Base-by-base conservation (phyloP, 1,140 invertebrate species). In the Rhyacophila brunnea region DNA sequence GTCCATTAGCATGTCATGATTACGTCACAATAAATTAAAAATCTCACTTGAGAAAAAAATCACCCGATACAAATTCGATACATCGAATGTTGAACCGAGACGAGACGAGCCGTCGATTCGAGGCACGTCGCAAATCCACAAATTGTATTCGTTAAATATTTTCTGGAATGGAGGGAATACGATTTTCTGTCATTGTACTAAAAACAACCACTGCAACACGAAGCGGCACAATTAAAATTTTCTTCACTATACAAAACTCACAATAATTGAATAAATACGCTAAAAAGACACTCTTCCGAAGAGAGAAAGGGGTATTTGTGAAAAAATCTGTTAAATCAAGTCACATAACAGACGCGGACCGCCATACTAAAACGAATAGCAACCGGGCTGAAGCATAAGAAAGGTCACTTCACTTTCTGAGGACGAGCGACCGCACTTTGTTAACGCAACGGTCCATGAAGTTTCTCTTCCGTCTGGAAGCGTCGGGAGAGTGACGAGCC, bases 361-460 rank as follows among this genome's bases (percentile, higher is more conserved):
- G 74, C 75, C 70, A 75, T 78, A 77, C 73, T 74, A 74, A 66
- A 74, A 76, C 72, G 66, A 72, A 77, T 77, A 75, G 74, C 73
- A 75, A 74, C 74, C 69, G 67, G n/a, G 68, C 73, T 68, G 23
- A 28, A 28, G 67, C 69, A 67, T 44, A 46, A 9, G 42, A 65
- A 71, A 72, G 76, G 71, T 67, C n/a, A n/a, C n/a, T n/a, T 60
- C 46, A 67, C 58, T 65, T 69, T 68, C 70, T 74, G 68, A 67
- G 48, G 51, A 64, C 58, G 32, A 86, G 81, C 67, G 84, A 85
- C 78, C 85, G 81, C 72, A 89, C 84, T 79, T 88, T 89, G 71
- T 87, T 88, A 28, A 88, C 85, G 72, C 87, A 89, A 71, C 85
- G 83, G 74, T 89, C 86, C 85, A 89, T 87, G 68, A 89, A 88